Base-by-base conservation (phyloP, 2,888 invertebrate species). In the Eupithecia inturbata region DNA sequence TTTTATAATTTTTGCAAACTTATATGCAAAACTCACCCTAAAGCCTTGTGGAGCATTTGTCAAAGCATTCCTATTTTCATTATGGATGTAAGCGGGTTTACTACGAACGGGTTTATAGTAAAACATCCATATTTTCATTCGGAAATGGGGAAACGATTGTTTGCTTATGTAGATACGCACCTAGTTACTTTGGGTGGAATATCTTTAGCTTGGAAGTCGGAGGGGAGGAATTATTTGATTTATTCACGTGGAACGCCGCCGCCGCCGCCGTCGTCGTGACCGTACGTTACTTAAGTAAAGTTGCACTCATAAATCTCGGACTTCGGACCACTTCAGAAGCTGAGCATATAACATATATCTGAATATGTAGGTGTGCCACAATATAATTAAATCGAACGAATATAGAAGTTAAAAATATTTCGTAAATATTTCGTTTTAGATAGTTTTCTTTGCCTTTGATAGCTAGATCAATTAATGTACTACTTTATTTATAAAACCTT, bases 301-400 rank as follows among this genome's bases (percentile, higher is more conserved):
- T 91, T 89, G 85, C 80, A 82, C 84, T 85, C 88, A 89, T 91
- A 91, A 91, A 92, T 91, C 89, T 89, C 80, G 84, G 80, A 83
- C 86, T 89, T 88, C 81, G 84, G 80, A 83, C 86, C 84, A 87
- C 85, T 87, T 85, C 88, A 82, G 82, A 83, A 86, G 84, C 85
- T 84, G 85, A 86, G 87, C 83, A 39, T 62, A 31, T 62, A n/a
- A 62, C 12, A 14, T 62, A 31, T 62, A 3, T 12, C 57, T 26
- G 26, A 63, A 33, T 4, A 12, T 39, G 22, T 39, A 66, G 64
- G 16, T 66, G 39, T 53, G 33, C 64, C 16, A 41, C 39, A 1
- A 26, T 22, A 33, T 36, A 19, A 33, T 10, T 36, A 12, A 19
- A 31, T 19, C 19, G 6, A 31, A 33, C 12, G n/a, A 57, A 57